Percentiles rank a stretch among this genome's conserved stretches.
phyloP scores from a whole-genome alignment of 2,113 vertebrate genomes.

The Serilophus lunatus region DNA sequence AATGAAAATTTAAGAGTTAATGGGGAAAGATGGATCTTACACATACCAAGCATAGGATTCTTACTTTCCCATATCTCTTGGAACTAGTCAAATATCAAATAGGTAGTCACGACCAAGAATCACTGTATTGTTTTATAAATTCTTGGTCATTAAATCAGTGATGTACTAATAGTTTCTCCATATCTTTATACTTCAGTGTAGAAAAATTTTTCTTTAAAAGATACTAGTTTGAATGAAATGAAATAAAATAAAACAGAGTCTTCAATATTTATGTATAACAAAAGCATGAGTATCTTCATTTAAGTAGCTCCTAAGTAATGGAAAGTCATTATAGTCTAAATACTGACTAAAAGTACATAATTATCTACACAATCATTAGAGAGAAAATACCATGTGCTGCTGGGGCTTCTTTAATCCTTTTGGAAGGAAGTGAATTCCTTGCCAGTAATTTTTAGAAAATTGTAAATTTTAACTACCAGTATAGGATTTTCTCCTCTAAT shows the following conservation, averaged over 20 bases:
- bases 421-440: not conserved
- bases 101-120: not conserved
- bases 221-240: not conserved
- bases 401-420: not conserved
- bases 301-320: not conserved
- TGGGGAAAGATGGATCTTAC: not conserved
- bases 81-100: not conserved
- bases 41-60: rapidly evolving
- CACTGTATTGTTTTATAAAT: not conserved
- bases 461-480: not conserved
- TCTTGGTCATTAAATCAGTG: not conserved
- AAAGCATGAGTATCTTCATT: not conserved
- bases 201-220: not conserved
- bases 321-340: not conserved
- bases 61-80: not conserved
- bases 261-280: not conserved
- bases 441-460: not conserved
- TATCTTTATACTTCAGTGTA: not conserved
- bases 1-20: not conserved
- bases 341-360: not conserved
- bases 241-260: not conserved
- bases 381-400: not conserved
- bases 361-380: not conserved
- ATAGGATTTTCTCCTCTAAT: not conserved
- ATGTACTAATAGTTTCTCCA: not conserved